Conservation (phyloP, 2,113 vertebrate species). For the Athene noctua region DNA sequence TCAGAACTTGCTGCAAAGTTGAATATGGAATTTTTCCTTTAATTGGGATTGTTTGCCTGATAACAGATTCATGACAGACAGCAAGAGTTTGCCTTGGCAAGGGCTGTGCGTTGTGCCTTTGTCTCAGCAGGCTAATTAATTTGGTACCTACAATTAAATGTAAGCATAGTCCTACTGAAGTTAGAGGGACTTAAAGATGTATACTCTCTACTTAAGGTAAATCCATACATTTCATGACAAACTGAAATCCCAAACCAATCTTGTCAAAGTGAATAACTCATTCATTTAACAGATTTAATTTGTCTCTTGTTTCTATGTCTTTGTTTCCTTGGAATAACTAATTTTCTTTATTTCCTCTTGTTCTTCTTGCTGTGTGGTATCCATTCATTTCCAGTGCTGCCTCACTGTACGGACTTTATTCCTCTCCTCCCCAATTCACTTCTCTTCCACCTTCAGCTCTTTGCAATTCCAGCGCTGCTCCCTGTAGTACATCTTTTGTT, state of each 20-base stretch:
- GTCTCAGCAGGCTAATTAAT: neutral
- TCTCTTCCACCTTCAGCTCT: neutral
- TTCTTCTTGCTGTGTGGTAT: neutral
- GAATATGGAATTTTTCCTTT: neutral
- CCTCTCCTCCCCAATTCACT: neutral
- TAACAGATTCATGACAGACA: neutral
- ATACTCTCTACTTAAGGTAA: neutral
- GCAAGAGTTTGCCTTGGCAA: neutral
- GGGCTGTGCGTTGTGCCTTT: neutral
- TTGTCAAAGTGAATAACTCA: neutral
- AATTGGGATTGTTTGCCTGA: neutral
- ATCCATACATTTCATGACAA: neutral
- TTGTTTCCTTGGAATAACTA: neutral
- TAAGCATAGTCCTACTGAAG: neutral
- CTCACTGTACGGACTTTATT: neutral
- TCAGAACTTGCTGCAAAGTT: neutral
- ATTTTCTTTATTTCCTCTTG: neutral
- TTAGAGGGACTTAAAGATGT: neutral
- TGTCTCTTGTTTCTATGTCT: neutral
- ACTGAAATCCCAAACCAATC: neutral
- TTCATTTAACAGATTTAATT: neutral
- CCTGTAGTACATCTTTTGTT: neutral
- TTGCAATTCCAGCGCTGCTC: accelerated
- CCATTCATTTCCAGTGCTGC: neutral
- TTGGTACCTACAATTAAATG: neutral